A percentile compares a stretch with the other conserved stretches of the same genome.
Conservation (phyloP, 1,140 invertebrate species). For the Akabosia matsudoensis region DNA sequence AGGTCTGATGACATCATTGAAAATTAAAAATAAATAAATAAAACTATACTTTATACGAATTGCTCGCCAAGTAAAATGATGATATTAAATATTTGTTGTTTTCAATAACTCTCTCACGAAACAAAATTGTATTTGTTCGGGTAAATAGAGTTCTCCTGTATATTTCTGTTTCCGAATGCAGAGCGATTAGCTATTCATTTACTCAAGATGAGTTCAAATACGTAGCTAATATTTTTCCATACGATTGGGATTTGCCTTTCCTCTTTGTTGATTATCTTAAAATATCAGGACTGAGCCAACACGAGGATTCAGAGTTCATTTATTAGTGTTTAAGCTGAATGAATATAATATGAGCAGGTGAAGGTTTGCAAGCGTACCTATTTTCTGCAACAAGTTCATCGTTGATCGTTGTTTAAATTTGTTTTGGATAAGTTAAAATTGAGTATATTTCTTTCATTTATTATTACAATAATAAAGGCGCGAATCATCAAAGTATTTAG, state of each 20-base stretch:
- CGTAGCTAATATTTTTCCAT: neutral
- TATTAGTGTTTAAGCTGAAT: too few species aligned
- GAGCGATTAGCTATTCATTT: neutral
- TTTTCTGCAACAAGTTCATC: neutral
- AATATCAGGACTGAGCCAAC: neutral
- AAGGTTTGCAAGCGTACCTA: neutral
- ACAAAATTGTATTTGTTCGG: neutral
- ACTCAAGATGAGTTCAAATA: neutral
- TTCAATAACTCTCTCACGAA: neutral
- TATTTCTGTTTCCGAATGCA: neutral
- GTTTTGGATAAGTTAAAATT: neutral
- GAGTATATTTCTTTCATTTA: neutral
- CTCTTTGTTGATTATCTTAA: neutral
- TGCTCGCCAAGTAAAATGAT: neutral
- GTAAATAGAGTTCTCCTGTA: neutral
- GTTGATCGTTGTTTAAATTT: neutral
- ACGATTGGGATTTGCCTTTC: neutral
- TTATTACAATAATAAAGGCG: neutral
- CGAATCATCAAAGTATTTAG: neutral
- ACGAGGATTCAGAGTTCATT: neutral
- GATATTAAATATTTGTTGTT: neutral
- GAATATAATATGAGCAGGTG: too few species aligned
- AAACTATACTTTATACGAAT: neutral
- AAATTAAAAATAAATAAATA: constrained; percentile 21
- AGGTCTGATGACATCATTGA: neutral